Evolutionary conservation across 1,140 invertebrate genomes (phyloP).

Genomic region (Nasonia vitripennis): DNA sequence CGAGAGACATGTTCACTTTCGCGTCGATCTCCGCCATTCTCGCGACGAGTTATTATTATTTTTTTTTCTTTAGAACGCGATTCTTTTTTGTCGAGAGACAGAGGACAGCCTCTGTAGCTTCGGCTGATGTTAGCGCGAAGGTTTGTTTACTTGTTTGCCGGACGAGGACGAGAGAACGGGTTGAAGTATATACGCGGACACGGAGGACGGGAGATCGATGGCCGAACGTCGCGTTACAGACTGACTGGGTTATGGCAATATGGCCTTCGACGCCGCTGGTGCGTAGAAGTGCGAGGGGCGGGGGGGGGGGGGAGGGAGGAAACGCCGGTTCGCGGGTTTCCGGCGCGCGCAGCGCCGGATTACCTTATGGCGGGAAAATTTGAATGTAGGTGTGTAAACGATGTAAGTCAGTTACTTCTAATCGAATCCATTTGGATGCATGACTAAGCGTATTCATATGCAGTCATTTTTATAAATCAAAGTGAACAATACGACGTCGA

Average conservation of each 20-base stretch:
- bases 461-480: too few species aligned
- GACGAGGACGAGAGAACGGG: not conserved
- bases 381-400: not conserved
- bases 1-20: constrained; percentile 75
- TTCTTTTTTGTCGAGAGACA: too few species aligned
- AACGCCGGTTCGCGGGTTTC: not conserved
- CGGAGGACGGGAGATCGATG: not conserved
- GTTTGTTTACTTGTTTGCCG: not conserved
- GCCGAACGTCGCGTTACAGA: not conserved
- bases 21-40: constrained; percentile 72
- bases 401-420: not conserved
- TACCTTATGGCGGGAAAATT: not conserved
- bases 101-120: not conserved
- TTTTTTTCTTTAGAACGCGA: too few species aligned
- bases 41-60: not conserved
- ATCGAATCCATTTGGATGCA: too few species aligned
- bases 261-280: not conserved
- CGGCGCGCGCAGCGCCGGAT: not conserved
- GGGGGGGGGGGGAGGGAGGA: too few species aligned
- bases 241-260: not conserved
- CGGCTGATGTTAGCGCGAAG: not conserved
- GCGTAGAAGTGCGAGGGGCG: not conserved
- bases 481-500: too few species aligned
- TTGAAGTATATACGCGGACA: not conserved
- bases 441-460: too few species aligned